Evolutionary conservation across 2,888 invertebrate species (phyloP).

Genomic region (Spisula solida): DNA sequence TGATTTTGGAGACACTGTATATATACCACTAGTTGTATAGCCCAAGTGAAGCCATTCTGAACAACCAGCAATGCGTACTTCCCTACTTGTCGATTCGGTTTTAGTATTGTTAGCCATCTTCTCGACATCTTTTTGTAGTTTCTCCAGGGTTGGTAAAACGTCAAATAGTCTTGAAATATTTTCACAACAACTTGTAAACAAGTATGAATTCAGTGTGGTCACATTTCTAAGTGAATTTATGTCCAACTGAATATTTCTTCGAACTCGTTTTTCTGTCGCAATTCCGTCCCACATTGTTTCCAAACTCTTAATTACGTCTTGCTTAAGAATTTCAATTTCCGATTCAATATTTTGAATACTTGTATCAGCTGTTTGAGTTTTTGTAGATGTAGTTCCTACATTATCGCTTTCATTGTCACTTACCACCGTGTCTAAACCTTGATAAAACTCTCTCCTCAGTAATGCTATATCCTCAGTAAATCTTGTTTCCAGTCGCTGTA

Average conservation of each 20-base stretch:
- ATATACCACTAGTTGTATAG: conserved; percentile 54
- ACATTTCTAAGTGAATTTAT: not conserved
- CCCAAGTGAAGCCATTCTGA: conserved; percentile 48
- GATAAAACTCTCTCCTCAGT: conserved; percentile 41
- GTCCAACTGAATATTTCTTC: conserved; percentile 25
- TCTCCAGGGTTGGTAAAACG: not conserved
- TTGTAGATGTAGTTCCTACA: not conserved
- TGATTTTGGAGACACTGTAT: conserved; percentile 54
- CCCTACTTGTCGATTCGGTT: not conserved
- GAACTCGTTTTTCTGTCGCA: conserved; percentile 40
- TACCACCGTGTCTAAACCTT: not conserved
- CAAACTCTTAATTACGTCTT: conserved; percentile 3
- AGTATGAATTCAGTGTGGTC: not conserved
- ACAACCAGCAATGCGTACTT: conserved; percentile 44
- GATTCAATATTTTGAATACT: not conserved
- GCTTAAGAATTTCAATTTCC: conserved; percentile 15
- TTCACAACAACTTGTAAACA: not conserved
- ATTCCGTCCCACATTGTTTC: not conserved
- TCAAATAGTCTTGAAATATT: not conserved
- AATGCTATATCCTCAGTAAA: conserved; percentile 36
- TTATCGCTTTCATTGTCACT: not conserved
- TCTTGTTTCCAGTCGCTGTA: conserved; percentile 37
- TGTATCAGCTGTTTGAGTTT: not conserved
- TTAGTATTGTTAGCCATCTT: not conserved
- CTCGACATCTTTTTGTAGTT: not conserved